A percentile compares a stretch with the other conserved stretches of the same genome.
These are phyloP conservation scores for Spinus olivaceus DNA, from an alignment of 2,797 vertebrate genomes.

Conservation along the genomic window DNA sequence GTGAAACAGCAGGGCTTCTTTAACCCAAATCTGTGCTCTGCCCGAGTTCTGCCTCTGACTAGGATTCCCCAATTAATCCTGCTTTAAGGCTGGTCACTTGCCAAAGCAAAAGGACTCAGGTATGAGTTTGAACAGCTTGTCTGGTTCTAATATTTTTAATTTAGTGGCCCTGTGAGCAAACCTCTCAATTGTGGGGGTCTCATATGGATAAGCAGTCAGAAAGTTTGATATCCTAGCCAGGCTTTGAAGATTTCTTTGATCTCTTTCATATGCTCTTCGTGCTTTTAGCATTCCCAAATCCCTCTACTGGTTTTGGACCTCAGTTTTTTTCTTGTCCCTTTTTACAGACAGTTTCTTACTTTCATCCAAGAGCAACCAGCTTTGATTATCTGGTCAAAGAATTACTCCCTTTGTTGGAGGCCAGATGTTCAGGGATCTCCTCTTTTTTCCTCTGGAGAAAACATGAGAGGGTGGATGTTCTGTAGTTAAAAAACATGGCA, in stretches of 20 bases:
- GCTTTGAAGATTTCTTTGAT: constrained; percentile 1
- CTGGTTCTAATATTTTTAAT: neutral
- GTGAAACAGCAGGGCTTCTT: neutral
- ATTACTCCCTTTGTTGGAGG: neutral
- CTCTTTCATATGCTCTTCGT: neutral
- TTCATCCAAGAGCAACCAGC: neutral
- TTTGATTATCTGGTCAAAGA: neutral
- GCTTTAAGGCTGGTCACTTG: neutral
- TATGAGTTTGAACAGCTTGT: neutral
- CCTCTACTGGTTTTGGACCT: neutral
- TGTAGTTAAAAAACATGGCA: neutral
- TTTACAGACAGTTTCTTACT: neutral
- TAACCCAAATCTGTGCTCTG: neutral
- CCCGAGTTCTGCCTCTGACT: neutral
- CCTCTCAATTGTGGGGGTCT: neutral
- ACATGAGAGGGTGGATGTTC: neutral
- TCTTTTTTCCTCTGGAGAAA: neutral
- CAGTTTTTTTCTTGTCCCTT: neutral
- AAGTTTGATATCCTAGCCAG: neutral
- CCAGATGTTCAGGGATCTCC: neutral
- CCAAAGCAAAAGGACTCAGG: neutral
- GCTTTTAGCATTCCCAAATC: neutral
- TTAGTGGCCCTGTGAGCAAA: neutral
- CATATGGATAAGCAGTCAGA: neutral
- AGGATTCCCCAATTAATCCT: neutral